These are phyloP conservation scores for Cryptocheilus praepositus DNA, from an alignment of 2,888 invertebrate genomes.

Conservation along the genomic window DNA sequence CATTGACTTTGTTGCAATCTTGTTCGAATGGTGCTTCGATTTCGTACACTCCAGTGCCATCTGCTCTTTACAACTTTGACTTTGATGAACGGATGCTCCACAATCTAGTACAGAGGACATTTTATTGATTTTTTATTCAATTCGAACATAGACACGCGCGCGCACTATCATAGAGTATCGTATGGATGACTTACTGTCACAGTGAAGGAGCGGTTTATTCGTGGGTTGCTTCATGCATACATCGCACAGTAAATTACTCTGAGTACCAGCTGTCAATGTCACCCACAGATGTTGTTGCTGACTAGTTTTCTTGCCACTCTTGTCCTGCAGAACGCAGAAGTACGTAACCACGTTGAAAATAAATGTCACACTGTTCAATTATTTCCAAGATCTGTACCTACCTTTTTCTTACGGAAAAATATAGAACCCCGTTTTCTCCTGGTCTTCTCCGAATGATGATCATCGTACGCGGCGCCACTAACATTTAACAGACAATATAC, in stretches of 20 bases:
- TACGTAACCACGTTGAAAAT: too few relatives aligned
- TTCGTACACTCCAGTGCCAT: conserved; percentile 86
- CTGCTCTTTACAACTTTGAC: conserved; percentile 89
- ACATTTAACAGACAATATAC: conserved; percentile 30
- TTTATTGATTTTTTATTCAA: background rate
- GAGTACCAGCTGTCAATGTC: conserved; percentile 78
- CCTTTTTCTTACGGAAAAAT: conserved; percentile 95
- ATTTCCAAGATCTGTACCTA: conserved; percentile 55
- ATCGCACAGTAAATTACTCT: conserved; percentile 82
- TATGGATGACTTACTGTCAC: conserved; percentile 83
- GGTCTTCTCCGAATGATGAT: conserved; percentile 87
- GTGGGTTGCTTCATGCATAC: conserved; percentile 86
- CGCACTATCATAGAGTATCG: background rate
- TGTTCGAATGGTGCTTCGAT: conserved; percentile 75
- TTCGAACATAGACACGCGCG: too few relatives aligned
- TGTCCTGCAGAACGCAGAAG: conserved; percentile 78
- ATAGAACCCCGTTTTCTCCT: conserved; percentile 91
- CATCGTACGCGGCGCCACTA: conserved; percentile 75
- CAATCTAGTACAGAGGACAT: conserved; percentile 79
- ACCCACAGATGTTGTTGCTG: conserved; percentile 83
- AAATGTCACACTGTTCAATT: background rate
- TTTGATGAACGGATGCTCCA: conserved; percentile 90
- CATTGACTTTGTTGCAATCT: conserved; percentile 70
- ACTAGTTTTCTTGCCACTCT: conserved; percentile 81
- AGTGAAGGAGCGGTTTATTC: conserved; percentile 89